Percentiles rank a stretch among this genome's conserved stretches.
These are phyloP conservation scores for Drosophila pallidifrons DNA, from an alignment of 1,140 invertebrate genomes.

Conservation along the genomic window DNA sequence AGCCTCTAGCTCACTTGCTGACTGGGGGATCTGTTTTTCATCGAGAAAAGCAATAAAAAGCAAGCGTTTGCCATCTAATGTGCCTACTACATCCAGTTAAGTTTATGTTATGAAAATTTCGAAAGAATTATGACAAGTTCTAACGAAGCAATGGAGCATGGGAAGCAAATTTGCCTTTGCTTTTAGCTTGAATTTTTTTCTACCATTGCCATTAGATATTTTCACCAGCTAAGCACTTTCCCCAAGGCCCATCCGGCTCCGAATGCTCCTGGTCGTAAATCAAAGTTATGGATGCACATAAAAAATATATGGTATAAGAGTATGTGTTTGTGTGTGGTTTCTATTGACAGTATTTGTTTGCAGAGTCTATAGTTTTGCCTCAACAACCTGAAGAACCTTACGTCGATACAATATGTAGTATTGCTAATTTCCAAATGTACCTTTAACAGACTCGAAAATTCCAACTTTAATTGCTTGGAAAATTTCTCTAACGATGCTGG, in stretches of 20 bases:
- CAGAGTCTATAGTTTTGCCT: conserved; percentile 4
- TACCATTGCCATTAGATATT: conserved; percentile 19
- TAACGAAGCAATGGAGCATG: conserved; percentile 12
- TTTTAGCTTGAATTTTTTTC: background rate
- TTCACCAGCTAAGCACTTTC: conserved; percentile 37
- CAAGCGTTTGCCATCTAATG: conserved; percentile 35
- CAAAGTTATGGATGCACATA: conserved; percentile 62
- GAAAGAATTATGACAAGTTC: conserved; percentile 53
- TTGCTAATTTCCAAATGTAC: conserved; percentile 41
- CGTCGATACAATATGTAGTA: background rate
- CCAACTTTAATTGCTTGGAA: conserved; percentile 73
- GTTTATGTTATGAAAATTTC: conserved; percentile 44
- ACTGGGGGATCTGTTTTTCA: background rate
- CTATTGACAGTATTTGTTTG: conserved; percentile 56
- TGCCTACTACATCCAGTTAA: conserved; percentile 20
- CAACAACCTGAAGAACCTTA: background rate
- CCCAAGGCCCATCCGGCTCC: conserved; percentile 23
- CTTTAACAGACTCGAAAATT: conserved; percentile 36
- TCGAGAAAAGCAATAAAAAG: conserved; percentile 43
- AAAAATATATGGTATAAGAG: conserved; percentile 12
- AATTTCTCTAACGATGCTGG: conserved; percentile 52
- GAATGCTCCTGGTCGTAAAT: conserved; percentile 52
- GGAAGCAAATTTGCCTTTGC: conserved; percentile 10
- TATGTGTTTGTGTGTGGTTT: conserved; percentile 42
- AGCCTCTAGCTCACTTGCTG: background rate